These are phyloP conservation scores for Lasioglossum zephyrum DNA, from an alignment of 2,888 invertebrate species.

Conservation along the genomic window DNA sequence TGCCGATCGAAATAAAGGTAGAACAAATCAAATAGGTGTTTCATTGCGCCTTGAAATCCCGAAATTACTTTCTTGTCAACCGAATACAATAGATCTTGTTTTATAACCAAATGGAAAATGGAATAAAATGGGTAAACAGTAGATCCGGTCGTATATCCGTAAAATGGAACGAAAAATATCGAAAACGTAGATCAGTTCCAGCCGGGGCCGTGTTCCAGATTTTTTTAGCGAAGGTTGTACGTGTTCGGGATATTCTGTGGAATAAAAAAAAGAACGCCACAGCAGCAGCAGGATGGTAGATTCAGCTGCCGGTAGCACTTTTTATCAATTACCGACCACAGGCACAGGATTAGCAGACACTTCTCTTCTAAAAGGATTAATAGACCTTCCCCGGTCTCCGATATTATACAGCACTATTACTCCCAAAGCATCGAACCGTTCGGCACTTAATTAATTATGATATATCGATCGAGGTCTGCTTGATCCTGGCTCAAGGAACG, in stretches of 20 bases:
- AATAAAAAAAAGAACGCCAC: background rate
- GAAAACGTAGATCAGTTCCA: constrained; percentile 4
- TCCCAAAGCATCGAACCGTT: background rate
- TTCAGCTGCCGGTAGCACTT: constrained; percentile 31
- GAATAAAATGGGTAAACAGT: background rate
- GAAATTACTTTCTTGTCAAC: no score
- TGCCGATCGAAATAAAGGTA: no score
- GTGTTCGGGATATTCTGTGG: background rate
- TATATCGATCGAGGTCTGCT: background rate
- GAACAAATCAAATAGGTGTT: no score
- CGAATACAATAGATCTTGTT: no score
- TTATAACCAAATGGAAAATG: no score
- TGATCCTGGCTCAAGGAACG: background rate
- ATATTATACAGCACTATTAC: constrained; percentile 12
- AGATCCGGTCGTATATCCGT: background rate
- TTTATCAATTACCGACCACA: constrained; percentile 38
- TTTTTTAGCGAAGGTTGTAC: background rate
- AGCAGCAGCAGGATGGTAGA: background rate
- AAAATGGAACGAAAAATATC: background rate
- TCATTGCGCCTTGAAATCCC: no score
- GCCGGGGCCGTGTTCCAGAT: background rate
- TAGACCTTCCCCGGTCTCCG: background rate
- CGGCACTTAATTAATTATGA: constrained; percentile 6
- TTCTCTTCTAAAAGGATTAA: constrained; percentile 37
- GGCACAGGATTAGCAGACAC: constrained; percentile 35